phyloP scores from a whole-genome alignment of 1,140 invertebrate species.

The Aphaenogaster floridana region DNA sequence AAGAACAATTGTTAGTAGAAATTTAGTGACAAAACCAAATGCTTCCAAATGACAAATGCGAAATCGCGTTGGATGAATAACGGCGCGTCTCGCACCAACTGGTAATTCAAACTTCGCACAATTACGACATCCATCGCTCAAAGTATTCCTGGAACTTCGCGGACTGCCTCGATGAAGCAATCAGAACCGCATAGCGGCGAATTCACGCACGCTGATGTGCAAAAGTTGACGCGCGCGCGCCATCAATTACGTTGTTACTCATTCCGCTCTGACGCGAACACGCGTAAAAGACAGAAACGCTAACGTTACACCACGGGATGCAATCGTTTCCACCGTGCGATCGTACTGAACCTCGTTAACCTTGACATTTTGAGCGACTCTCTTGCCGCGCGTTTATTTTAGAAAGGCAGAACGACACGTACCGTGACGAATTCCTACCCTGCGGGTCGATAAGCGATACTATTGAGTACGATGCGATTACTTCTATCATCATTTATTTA shows the following conservation, averaged over 20 bases:
- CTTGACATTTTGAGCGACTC: conserved; percentile 78
- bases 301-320: conserved; percentile 37
- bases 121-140: conserved; percentile 16
- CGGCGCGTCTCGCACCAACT: no score
- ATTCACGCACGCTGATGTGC: conserved; percentile 22
- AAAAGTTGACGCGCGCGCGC: conserved; percentile 23
- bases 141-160: conserved; percentile 35
- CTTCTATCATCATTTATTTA: conserved; percentile 40
- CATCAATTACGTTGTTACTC: conserved; percentile 66
- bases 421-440: conserved; percentile 35
- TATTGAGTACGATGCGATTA: conserved; percentile 8
- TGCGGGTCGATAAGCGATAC: conserved; percentile 35
- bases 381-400: conserved; percentile 75
- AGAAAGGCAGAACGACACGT: conserved; percentile 74
- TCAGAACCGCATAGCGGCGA: conserved; percentile 40
- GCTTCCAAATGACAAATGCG: neutral
- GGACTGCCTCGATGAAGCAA: conserved; percentile 49
- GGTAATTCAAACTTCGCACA: neutral
- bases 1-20: neutral
- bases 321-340: conserved; percentile 44
- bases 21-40: neutral
- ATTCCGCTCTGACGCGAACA: conserved; percentile 47
- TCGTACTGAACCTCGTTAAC: conserved; percentile 73
- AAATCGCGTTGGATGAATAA: neutral
- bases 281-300: conserved; percentile 30